A percentile compares a stretch with the other conserved stretches of the same genome.
Conservation (phyloP, 2,113 vertebrate species). For the Oplegnathus fasciatus region DNA sequence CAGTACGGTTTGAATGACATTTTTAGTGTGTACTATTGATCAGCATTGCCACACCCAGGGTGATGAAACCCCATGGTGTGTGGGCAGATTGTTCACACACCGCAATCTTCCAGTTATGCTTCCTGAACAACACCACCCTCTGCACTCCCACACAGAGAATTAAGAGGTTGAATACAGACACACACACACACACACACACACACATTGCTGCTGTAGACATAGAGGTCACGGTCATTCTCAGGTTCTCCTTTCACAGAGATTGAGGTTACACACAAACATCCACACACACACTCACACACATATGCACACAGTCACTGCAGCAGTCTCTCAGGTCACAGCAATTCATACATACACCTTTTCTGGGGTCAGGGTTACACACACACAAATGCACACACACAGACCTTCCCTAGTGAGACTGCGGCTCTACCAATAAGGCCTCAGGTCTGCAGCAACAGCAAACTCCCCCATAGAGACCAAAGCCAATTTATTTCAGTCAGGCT, state of each 20-base stretch:
- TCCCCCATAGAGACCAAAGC: slow-evolving; percentile 77
- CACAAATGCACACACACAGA: slow-evolving; percentile 26
- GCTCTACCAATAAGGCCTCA: slow-evolving; percentile 66
- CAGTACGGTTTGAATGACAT: too few species aligned
- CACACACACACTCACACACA: background rate
- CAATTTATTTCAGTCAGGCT: slow-evolving; percentile 81
- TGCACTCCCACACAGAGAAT: slow-evolving; percentile 48
- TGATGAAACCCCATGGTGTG: slow-evolving; percentile 19
- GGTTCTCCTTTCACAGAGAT: slow-evolving; percentile 35
- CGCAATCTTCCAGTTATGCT: slow-evolving; percentile 27
- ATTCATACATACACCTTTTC: slow-evolving; percentile 55
- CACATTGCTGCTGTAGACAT: slow-evolving; percentile 5
- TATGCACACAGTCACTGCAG: slow-evolving; percentile 4
- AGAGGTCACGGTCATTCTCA: slow-evolving; percentile 47
- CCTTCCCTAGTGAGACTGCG: slow-evolving; percentile 45
- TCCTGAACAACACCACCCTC: slow-evolving; percentile 4
- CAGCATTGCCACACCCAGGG: background rate
- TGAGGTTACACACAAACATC: slow-evolving; percentile 7
- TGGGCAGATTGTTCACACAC: slow-evolving; percentile 25
- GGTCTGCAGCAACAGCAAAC: slow-evolving; percentile 71
- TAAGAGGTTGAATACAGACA: slow-evolving; percentile 34
- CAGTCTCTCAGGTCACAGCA: slow-evolving; percentile 54
- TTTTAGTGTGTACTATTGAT: background rate
- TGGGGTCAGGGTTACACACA: slow-evolving; percentile 57
- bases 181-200: slow-evolving; percentile 35